Percentiles rank a stretch among this genome's conserved stretches.
phyloP scores from a whole-genome alignment of 2,888 invertebrate genomes.

The Leucophora obtusa region DNA sequence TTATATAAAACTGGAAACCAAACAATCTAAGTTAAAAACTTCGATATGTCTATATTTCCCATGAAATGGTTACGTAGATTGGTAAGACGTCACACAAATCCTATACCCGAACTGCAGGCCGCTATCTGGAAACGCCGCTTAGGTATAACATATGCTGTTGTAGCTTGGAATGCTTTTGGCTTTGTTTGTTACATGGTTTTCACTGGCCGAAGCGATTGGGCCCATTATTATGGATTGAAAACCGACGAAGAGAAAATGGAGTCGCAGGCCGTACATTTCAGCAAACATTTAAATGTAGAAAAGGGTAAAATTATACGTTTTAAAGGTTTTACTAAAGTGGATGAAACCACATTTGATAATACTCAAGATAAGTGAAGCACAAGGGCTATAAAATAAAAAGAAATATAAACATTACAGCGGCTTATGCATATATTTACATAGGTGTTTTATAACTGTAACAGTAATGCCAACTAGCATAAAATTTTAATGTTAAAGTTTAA shows the following conservation, averaged over 20 bases:
- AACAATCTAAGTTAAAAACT: background rate
- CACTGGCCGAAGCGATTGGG: slow-evolving; percentile 84
- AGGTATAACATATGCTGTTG: slow-evolving; percentile 82
- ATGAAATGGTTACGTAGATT: slow-evolving; percentile 80
- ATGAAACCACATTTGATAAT: slow-evolving; percentile 72
- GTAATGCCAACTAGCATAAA: too few relatives aligned
- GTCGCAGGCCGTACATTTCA: slow-evolving; percentile 79
- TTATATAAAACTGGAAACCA: slow-evolving; percentile 42
- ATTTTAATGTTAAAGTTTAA: too few relatives aligned
- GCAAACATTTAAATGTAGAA: slow-evolving; percentile 72
- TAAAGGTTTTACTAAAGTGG: slow-evolving; percentile 72
- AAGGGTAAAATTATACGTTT: slow-evolving; percentile 76
- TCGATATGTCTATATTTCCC: slow-evolving; percentile 77
- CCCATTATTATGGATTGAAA: slow-evolving; percentile 83
- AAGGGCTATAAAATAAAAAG: slow-evolving; percentile 1
- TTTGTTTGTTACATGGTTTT: slow-evolving; percentile 81
- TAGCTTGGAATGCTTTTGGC: slow-evolving; percentile 87
- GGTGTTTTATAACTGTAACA: too few relatives aligned
- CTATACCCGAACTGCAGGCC: slow-evolving; percentile 80
- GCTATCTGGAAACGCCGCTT: slow-evolving; percentile 82
- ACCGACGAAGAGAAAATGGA: slow-evolving; percentile 81
- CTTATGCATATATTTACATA: background rate
- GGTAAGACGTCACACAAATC: slow-evolving; percentile 79
- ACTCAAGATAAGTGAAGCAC: slow-evolving; percentile 32
- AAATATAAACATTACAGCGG: background rate